These are phyloP conservation scores for Callocephalon fimbriatum DNA, from an alignment of 2,113 vertebrate species.

Conservation along the genomic window DNA sequence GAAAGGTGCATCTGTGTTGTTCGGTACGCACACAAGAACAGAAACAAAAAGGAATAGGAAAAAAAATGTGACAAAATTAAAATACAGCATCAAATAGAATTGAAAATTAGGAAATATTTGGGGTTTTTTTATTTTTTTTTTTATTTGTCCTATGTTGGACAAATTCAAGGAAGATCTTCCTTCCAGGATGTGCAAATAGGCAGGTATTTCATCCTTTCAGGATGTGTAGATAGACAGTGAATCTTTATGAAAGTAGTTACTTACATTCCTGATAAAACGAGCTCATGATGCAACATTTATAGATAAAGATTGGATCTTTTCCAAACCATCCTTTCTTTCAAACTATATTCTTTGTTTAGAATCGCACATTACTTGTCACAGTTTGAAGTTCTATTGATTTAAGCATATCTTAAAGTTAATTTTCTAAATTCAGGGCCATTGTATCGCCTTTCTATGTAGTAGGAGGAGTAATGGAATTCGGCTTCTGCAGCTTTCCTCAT, in stretches of 20 bases:
- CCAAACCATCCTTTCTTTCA: neutral
- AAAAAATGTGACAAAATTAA: neutral
- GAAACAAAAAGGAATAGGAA: neutral
- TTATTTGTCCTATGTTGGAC: neutral
- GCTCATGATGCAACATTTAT: neutral
- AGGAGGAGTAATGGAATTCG: neutral
- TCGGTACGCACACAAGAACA: neutral
- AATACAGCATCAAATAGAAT: neutral
- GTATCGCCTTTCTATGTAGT: neutral
- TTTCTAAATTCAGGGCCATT: neutral
- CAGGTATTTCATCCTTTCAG: neutral
- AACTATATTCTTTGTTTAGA: neutral
- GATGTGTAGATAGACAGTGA: neutral
- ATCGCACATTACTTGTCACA: neutral
- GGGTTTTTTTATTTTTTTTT: neutral
- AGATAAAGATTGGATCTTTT: neutral
- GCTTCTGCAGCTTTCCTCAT: neutral
- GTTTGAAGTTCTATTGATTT: neutral
- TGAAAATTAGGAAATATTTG: neutral
- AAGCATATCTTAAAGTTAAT: neutral
- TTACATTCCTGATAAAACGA: neutral
- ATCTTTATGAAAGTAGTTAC: neutral
- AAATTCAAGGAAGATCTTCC: neutral
- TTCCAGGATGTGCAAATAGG: neutral
- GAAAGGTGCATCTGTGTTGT: neutral